A percentile compares a stretch with the other conserved stretches of the same genome.
phyloP scores from a whole-genome alignment of 2,797 vertebrate genomes.

The Poeciliopsis infans region DNA sequence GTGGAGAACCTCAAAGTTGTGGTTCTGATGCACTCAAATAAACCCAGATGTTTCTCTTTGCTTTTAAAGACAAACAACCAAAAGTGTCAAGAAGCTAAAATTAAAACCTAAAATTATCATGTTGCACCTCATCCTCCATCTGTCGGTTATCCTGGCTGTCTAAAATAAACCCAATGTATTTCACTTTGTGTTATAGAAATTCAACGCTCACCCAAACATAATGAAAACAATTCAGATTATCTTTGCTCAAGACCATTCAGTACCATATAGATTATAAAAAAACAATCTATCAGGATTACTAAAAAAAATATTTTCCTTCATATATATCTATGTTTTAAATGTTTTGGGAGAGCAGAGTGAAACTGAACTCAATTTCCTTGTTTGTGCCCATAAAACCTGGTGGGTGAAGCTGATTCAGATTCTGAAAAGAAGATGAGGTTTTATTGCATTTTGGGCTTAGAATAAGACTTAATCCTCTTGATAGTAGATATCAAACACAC shows the following conservation, averaged over 20 bases:
- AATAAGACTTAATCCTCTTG: background rate
- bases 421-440: background rate
- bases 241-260: background rate
- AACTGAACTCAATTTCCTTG: background rate
- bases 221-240: background rate
- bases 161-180: no score
- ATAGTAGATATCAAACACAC: background rate
- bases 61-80: no score
- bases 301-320: no score
- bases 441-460: background rate
- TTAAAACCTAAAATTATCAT: no score
- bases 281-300: background rate
- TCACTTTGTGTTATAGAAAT: no score
- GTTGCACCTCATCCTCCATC: no score
- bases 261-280: background rate
- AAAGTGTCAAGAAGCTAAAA: no score
- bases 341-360: background rate
- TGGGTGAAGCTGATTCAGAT: background rate
- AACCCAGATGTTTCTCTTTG: no score
- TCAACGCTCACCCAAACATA: no score
- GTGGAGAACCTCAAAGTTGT: no score
- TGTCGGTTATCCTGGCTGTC: no score
- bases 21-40: no score
- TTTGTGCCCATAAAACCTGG: background rate
- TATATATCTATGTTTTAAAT: background rate